phyloP scores from a whole-genome alignment of 2,888 invertebrate species.

The Patella pellucida region DNA sequence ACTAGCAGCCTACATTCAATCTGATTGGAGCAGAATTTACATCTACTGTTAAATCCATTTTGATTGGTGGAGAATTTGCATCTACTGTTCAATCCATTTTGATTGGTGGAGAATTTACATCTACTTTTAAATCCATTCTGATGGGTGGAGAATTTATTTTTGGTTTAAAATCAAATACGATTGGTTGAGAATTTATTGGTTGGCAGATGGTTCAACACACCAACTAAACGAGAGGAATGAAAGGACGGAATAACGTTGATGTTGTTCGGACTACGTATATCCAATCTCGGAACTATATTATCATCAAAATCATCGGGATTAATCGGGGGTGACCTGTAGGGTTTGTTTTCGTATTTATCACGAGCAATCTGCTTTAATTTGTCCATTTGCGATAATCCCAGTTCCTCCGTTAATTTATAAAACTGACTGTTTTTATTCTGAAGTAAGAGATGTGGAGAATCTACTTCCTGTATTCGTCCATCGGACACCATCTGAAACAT shows the following conservation, averaged over 20 bases:
- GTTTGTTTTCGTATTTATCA: slow-evolving; percentile 47
- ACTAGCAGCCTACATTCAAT: not conserved
- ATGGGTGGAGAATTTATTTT: not conserved
- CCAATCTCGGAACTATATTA: slow-evolving; percentile 24
- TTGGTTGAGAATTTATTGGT: slow-evolving; percentile 51
- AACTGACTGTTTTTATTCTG: slow-evolving; percentile 42
- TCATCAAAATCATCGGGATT: slow-evolving; percentile 42
- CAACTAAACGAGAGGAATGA: slow-evolving; percentile 47
- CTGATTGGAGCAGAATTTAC: not conserved
- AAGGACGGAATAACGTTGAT: slow-evolving; percentile 45
- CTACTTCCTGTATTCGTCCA: slow-evolving; percentile 83
- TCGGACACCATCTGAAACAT: slow-evolving; percentile 53
- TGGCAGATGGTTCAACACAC: slow-evolving; percentile 47
- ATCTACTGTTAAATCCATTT: not conserved
- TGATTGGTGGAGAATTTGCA: not conserved
- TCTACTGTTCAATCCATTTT: not conserved
- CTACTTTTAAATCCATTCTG: not conserved
- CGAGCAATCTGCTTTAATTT: slow-evolving; percentile 39
- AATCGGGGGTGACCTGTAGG: slow-evolving; percentile 45
- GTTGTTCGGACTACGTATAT: slow-evolving; percentile 34
- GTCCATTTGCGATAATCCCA: slow-evolving; percentile 35
- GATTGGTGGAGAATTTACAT: not conserved
- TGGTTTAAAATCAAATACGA: slow-evolving; percentile 30
- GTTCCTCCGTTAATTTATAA: slow-evolving; percentile 38
- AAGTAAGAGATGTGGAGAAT: slow-evolving; percentile 78